A percentile compares a stretch with the other conserved stretches of the same genome.
Evolutionary conservation across 53 echinoderm and acorn worm genomes (phyloP).

Genomic region (Pentamera pediparva): DNA sequence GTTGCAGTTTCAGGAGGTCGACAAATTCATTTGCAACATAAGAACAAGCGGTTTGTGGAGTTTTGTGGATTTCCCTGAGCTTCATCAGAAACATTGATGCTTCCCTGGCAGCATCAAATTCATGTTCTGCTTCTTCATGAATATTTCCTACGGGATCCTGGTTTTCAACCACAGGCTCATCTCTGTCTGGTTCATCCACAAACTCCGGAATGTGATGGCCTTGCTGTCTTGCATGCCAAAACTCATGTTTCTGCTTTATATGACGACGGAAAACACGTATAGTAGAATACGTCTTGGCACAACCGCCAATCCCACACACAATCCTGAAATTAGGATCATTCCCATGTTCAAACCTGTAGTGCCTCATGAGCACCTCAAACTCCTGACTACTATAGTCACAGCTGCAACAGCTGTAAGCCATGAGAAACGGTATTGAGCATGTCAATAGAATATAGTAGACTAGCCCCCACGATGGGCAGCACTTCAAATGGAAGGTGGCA

Average conservation of each 20-base stretch:
- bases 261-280: neutral
- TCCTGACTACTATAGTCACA: neutral
- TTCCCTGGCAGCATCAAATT: neutral
- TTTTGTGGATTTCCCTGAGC: slow-evolving; percentile 8
- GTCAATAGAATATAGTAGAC: too few species aligned
- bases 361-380: neutral
- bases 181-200: too few species aligned
- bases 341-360: slow-evolving; percentile 17
- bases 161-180: too few species aligned
- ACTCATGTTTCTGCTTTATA: neutral
- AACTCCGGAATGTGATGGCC: neutral
- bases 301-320: slow-evolving; percentile 5
- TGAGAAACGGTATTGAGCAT: neutral
- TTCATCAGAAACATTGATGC: slow-evolving; percentile 9
- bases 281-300: neutral
- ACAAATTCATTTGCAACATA: slow-evolving; percentile 29
- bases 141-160: too few species aligned
- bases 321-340: slow-evolving; percentile 10
- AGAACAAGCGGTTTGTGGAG: slow-evolving; percentile 1
- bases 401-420: neutral
- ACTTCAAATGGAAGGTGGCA: too few species aligned
- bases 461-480: too few species aligned
- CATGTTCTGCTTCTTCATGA: neutral
- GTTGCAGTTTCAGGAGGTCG: neutral
- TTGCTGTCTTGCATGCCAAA: neutral